These are phyloP conservation scores for Aulostomus chinensis DNA, from an alignment of 2,797 vertebrate genomes.

Conservation along the genomic window DNA sequence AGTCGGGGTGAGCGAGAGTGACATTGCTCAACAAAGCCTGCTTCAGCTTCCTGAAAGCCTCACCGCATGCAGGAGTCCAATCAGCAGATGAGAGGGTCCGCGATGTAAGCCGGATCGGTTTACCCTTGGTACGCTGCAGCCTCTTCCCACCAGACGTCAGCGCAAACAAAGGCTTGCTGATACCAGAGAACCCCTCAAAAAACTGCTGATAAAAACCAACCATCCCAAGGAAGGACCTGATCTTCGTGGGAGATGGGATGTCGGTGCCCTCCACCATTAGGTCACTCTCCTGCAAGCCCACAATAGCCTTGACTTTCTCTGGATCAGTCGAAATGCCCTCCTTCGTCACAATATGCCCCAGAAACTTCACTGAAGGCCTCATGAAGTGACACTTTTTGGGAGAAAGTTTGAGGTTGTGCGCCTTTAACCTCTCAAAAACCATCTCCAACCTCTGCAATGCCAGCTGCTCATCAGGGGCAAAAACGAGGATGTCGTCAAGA, in stretches of 20 bases:
- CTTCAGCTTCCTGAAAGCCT: constrained; percentile 13
- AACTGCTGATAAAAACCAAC: too few relatives aligned
- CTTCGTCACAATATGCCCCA: constrained; percentile 13
- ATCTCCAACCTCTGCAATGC: too few relatives aligned
- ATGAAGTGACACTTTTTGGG: constrained; percentile 27
- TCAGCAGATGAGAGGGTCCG: constrained; percentile 1
- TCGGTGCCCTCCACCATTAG: constrained; percentile 1
- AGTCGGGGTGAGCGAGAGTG: constrained; percentile 15
- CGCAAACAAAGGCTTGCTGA: constrained; percentile 26
- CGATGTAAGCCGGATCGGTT: background rate
- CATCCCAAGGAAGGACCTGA: constrained; percentile 20
- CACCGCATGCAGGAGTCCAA: constrained; percentile 9
- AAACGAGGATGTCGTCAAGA: constrained; percentile 14
- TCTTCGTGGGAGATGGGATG: background rate
- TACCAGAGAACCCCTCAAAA: constrained; percentile 8
- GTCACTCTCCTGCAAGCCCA: background rate
- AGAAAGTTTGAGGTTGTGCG: constrained; percentile 17
- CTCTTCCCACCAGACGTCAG: constrained; percentile 4
- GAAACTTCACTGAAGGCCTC: constrained; percentile 14
- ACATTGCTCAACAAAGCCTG: constrained; percentile 1
- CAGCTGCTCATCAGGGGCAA: background rate
- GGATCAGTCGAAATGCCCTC: constrained; percentile 14
- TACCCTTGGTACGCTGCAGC: background rate
- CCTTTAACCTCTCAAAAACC: constrained; percentile 13
- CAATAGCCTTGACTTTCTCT: constrained; percentile 23